phyloP scores from a whole-genome alignment of 2,113 vertebrate species.

The Isurus oxyrinchus region DNA sequence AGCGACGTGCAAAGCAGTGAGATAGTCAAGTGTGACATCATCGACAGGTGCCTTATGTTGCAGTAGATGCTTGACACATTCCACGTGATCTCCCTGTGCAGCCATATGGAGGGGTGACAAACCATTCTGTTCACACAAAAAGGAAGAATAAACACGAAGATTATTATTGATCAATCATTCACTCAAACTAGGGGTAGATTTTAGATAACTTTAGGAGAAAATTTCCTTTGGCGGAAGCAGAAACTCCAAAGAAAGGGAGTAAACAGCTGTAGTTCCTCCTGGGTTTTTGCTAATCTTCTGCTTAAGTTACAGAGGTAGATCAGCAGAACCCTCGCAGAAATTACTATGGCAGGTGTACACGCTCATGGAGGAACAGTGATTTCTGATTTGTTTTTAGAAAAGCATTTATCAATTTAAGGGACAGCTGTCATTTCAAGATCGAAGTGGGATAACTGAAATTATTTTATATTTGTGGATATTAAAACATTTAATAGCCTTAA shows the following conservation, averaged over 20 bases:
- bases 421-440: background rate
- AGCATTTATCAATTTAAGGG: background rate
- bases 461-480: too few species aligned
- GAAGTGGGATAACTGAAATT: too few species aligned
- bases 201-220: background rate
- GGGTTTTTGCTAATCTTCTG: background rate
- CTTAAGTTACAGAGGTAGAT: background rate
- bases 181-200: background rate
- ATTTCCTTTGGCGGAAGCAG: background rate
- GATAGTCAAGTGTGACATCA: constrained; percentile 90
- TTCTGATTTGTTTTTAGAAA: background rate
- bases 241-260: background rate
- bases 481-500: too few species aligned
- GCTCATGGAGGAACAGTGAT: too few species aligned
- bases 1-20: constrained; percentile 88
- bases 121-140: constrained; percentile 67
- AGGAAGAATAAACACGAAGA: background rate
- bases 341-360: background rate
- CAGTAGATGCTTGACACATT: constrained; percentile 90
- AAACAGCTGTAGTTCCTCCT: background rate
- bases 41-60: constrained; percentile 93
- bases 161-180: background rate
- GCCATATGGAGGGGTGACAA: constrained; percentile 97
- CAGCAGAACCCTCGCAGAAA: background rate
- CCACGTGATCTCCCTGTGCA: constrained; percentile 91